Evolutionary conservation across 1,140 invertebrate genomes (phyloP), one percentile per base, ranked within the genome.

Genomic region (Macrocentrus cingulum): DNA sequence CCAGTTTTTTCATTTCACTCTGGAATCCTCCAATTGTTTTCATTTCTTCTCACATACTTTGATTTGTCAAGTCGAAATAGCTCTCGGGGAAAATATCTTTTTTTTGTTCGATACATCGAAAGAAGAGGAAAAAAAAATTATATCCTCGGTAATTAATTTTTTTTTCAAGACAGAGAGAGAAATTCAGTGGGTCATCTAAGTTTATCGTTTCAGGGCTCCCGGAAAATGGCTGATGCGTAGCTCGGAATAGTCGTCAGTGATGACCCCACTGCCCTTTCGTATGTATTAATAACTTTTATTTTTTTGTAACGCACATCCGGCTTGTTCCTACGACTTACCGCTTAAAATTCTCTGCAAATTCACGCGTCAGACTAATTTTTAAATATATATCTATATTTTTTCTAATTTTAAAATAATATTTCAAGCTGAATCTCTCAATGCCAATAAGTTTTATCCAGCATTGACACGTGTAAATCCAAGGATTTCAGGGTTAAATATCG

Each of bases 161-260:
- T 15, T 50, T 41, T 25, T 37, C 37, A 22, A 22, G 4, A 8
- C 32, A 45, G n/a, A n/a, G n/a, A n/a, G n/a, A n/a, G n/a, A 8
- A 25, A 44, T 39, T 52, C 36, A 41, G 18, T 23, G 50, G 50
- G 18, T 56, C 53, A 46, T 62, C 65, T 71, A 72, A 74, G 65
- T 70, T 65, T 71, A 71, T 71, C 66, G 57, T 65, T 65, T 61
- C 58, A 61, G n/a, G 48, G 69, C 64, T 69, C 68, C 68, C 67
- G 68, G 70, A 76, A 74, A 76, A 75, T 70, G 65, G 68, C 67
- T 63, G 25, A 29, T 29, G 59, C 59, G 59, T 58, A 39, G 61
- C 72, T 76, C 71, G 70, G 60, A 73, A 75, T 75, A 76, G 70
- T 56, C 59, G 61, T 59, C 54, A 59, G 52, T 66, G 52, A 48